Percentiles rank a stretch among this genome's conserved stretches.
phyloP scores from a whole-genome alignment of 2,797 vertebrate species.

The Chanos chanos region DNA sequence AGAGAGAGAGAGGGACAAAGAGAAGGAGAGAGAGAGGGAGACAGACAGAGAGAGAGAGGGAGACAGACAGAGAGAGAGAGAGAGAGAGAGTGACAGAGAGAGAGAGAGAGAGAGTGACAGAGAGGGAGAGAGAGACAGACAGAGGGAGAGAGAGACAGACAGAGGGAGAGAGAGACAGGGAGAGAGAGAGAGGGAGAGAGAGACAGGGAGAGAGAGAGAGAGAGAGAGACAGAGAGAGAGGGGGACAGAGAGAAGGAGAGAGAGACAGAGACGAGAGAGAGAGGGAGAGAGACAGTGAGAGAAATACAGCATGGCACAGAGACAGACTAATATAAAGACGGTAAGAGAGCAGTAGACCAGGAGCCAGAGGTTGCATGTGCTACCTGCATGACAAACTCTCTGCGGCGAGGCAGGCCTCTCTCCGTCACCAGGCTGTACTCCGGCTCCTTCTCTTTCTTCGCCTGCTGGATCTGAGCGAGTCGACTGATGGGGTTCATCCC shows the following conservation, averaged over 20 bases:
- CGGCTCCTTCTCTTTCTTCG: slow-evolving; percentile 96
- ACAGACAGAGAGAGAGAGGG: too few species aligned
- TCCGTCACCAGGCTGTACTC: slow-evolving; percentile 92
- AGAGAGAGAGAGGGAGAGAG: background rate
- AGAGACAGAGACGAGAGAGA: background rate
- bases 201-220: background rate
- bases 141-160: background rate
- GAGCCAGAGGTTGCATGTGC: background rate
- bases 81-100: background rate
- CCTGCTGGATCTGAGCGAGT: slow-evolving; percentile 97
- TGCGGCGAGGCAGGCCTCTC: slow-evolving; percentile 87
- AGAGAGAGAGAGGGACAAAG: background rate
- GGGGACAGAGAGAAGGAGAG: background rate
- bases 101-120: background rate
- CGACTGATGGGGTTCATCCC: slow-evolving; percentile 98
- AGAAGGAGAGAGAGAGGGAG: background rate
- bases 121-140: background rate
- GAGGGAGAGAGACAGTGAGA: background rate
- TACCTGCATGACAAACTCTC: slow-evolving; percentile 97
- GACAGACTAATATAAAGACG: background rate
- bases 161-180: slow-evolving; percentile 57
- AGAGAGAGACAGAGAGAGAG: too few species aligned
- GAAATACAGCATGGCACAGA: too few species aligned
- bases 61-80: background rate
- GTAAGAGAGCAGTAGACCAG: background rate